Evolutionary conservation across 2,113 vertebrate species (phyloP).

Genomic region (Perccottus glenii): DNA sequence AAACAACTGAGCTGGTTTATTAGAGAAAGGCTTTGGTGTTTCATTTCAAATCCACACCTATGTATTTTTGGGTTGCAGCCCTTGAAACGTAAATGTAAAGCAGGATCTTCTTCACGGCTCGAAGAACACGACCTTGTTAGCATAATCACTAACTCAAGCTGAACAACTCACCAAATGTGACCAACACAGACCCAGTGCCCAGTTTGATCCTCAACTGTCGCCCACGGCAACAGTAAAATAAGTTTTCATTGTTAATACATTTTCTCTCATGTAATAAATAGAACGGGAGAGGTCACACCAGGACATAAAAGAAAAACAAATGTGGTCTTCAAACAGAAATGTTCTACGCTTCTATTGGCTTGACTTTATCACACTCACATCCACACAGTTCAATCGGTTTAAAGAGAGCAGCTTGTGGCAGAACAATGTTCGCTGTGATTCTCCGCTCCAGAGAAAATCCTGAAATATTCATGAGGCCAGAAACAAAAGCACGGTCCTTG

Average conservation of each 20-base stretch:
- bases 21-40: too few relatives aligned
- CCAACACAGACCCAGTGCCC: not conserved
- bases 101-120: constrained; percentile 5
- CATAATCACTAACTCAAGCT: not conserved
- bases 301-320: too few relatives aligned
- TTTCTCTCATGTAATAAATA: too few relatives aligned
- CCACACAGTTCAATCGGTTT: not conserved
- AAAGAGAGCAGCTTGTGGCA: not conserved
- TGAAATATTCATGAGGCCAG: constrained; percentile 7
- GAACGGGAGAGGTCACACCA: too few relatives aligned
- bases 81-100: not conserved
- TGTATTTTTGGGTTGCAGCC: not conserved
- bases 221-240: not conserved
- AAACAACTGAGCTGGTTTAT: too few relatives aligned
- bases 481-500: not conserved
- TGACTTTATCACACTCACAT: not conserved
- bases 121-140: not conserved
- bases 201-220: not conserved
- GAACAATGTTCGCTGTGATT: not conserved
- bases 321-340: too few relatives aligned
- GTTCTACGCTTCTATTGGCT: too few relatives aligned
- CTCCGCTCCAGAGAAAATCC: not conserved
- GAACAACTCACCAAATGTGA: not conserved
- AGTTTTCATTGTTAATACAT: too few relatives aligned
- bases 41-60: not conserved